Base-by-base conservation (phyloP, 2,797 vertebrate genomes). In the Novumbra hubbsi region DNA sequence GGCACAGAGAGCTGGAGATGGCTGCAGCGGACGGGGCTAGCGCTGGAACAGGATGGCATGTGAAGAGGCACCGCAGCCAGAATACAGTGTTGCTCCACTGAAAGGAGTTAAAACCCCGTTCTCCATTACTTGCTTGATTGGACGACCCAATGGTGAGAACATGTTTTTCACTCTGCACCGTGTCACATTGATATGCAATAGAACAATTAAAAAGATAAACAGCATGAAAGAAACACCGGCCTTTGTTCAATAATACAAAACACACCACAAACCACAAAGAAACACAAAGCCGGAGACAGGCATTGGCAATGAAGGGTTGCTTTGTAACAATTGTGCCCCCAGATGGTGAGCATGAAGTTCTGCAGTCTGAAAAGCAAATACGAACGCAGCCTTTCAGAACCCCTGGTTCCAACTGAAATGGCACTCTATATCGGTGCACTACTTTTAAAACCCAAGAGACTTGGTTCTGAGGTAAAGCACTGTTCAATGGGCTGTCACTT, bases 11-110 rank as follows among this genome's bases (percentile, higher is more conserved):
- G 85, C 73, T 81, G 77, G 82, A 77, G 90, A 32, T 64, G 63
- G 88, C 88, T 86, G 79, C 81, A 77, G 90, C 28, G 32, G 63
- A 88, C 88, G 86, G 79, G 55, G 55, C 1, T 60, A 60, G 55
- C 24, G 21, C 21, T 60, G 55, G 55, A 83, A 83, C 86, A 83
- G 84, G 78, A 84, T 85, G 89, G 90, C 90, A 90, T 90, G 89
- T 79, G 87, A 91, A 89, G 91, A 88, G 88, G 81, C 89, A 91
- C 79, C 88, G 82, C 89, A 91, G 79, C 71, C 14, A 24, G 78
- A 83, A 85, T 88, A 91, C 90, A 88, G 88, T 88, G 85, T 82
- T 84, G 55, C 83, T 84, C 16, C 60, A 57, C 78, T 72, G 85
- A 89, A 93, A 90, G 16, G 16, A 32, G 62, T 32, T 62, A 30